Evolutionary conservation across 1,140 invertebrate species (phyloP), one percentile per base, ranked within the genome.

Genomic region (Heliconius himera): DNA sequence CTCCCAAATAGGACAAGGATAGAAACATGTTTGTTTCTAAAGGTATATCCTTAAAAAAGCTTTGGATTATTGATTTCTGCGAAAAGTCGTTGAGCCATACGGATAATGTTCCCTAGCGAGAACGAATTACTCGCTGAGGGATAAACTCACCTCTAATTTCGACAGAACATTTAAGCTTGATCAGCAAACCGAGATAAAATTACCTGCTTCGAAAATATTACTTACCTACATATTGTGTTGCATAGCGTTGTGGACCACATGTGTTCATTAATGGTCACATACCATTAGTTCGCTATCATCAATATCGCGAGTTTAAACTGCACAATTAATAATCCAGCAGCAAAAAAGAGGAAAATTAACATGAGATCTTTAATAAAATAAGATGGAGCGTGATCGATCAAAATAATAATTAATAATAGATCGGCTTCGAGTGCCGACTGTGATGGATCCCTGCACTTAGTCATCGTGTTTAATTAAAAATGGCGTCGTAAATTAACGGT

Each of bases 341-440:
- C 81, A 85, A 79, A 82, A 82, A 83, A 85, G 85, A 86, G 84
- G 87, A 87, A 90, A 91, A 84, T 84, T 86, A 85, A 87, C 85
- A 87, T 87, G 83, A 83, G 82, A 87, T 88, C 90, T 87, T 88
- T 92, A 91, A 93, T 92, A 88, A 93, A 93, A 93, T 92, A 94
- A 91, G 90, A 90, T 85, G 89, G 80, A 86, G 84, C 89, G 88
- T 91, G 90, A 94, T 94, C 91, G 89, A 94, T 94, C 91, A 94
- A 93, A 93, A 93, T 93, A 94, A 93, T 94, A 94, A 94, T 94
- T 93, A 94, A 93, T 93, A 94, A 92, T 93, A 92, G 89, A 91
- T 91, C 90, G 88, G 83, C 86, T 83, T 83, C 85, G 86, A 90
- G 84, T 84, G 86, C 86, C 87, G 88, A 88, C 88, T 84, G 88